Percentiles rank a stretch among this genome's conserved stretches.
These are phyloP conservation scores for Drosophila saltans DNA, from an alignment of 1,140 invertebrate species.

Conservation along the genomic window DNA sequence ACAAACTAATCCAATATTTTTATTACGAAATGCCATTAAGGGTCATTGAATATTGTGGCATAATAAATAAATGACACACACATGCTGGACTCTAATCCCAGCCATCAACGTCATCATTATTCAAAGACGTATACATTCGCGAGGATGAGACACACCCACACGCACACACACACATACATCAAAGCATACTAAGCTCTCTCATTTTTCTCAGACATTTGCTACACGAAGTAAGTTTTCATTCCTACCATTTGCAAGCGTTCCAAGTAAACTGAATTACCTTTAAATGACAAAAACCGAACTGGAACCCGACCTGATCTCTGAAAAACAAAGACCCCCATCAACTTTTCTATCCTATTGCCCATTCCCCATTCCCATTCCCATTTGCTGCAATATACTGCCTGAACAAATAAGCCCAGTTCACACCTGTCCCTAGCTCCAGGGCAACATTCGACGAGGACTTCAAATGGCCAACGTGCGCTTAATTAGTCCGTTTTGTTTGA, in stretches of 20 bases:
- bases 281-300: neutral
- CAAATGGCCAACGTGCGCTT: constrained; percentile 59
- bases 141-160: constrained; percentile 27
- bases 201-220: constrained; percentile 3
- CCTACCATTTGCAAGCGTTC: constrained; percentile 30
- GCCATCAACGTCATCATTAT: constrained; percentile 81
- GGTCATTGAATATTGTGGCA: constrained; percentile 81
- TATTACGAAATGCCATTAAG: constrained; percentile 82
- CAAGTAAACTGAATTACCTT: neutral
- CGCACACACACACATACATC: constrained; percentile 74
- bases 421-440: constrained; percentile 22
- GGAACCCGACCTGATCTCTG: neutral
- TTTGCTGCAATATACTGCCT: neutral
- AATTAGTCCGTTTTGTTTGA: constrained; percentile 81
- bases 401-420: constrained; percentile 50
- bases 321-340: neutral
- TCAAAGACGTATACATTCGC: constrained; percentile 71
- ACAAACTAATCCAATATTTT: constrained; percentile 82
- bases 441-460: constrained; percentile 40
- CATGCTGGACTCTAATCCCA: constrained; percentile 57
- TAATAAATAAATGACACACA: constrained; percentile 73
- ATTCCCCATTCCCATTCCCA: too few relatives aligned
- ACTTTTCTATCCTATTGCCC: neutral
- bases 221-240: constrained; percentile 2
- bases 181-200: constrained; percentile 65